A percentile compares a stretch with the other conserved stretches of the same genome.
phyloP scores from a whole-genome alignment of 1,140 invertebrate species.

The Drosophila tropicalis region DNA sequence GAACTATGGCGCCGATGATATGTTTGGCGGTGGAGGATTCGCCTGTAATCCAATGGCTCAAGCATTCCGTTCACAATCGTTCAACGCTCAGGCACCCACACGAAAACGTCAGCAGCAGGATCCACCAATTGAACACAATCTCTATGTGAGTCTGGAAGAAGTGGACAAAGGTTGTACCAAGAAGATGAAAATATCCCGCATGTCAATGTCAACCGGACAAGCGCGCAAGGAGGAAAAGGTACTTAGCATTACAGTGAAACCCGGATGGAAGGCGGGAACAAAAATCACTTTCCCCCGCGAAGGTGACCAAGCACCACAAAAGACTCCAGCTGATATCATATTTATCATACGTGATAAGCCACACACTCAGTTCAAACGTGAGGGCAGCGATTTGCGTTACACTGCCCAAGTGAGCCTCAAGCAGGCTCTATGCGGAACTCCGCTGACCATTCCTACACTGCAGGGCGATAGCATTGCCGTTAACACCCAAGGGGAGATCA shows the following conservation, averaged over 20 bases:
- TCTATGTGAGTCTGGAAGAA: conserved; percentile 93
- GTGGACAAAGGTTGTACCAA: conserved; percentile 92
- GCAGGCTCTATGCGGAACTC: conserved; percentile 91
- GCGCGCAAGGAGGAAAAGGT: conserved; percentile 94
- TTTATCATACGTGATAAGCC: conserved; percentile 97
- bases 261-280: conserved; percentile 97
- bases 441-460: conserved; percentile 92
- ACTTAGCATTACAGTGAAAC: conserved; percentile 95
- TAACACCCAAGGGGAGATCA: conserved; percentile 88
- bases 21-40: conserved; percentile 74
- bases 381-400: conserved; percentile 93
- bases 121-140: conserved; percentile 93
- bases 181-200: conserved; percentile 97
- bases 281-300: conserved; percentile 97
- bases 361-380: conserved; percentile 92
- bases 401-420: conserved; percentile 91
- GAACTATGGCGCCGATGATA: conserved; percentile 77
- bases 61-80: conserved; percentile 89
- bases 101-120: conserved; percentile 87
- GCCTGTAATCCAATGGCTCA: conserved; percentile 81
- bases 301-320: conserved; percentile 93
- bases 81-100: conserved; percentile 85
- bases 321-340: conserved; percentile 97
- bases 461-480: conserved; percentile 89
- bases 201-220: conserved; percentile 87